Conservation (phyloP, 2,888 invertebrate species). For the Drosophila formosana region DNA sequence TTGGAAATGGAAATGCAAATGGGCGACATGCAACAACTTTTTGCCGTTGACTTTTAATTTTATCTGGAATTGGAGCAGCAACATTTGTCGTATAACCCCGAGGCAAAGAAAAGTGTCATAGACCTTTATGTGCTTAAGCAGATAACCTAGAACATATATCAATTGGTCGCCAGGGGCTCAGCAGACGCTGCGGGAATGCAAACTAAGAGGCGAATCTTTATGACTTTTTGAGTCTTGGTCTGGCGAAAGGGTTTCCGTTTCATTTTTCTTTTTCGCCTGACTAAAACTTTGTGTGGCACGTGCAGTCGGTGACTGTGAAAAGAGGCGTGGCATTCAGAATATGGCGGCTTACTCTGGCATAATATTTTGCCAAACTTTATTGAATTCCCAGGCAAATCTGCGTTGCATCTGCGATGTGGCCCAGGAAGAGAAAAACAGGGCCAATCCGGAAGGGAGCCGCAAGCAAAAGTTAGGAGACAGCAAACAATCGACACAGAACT, state of each 20-base stretch:
- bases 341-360: constrained; percentile 59
- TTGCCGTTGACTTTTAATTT: constrained; percentile 39
- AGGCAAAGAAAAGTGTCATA: constrained; percentile 24
- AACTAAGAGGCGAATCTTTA: constrained; percentile 68
- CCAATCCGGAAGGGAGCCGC: constrained; percentile 16
- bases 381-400: constrained; percentile 77
- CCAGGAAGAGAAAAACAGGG: neutral
- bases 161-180: constrained; percentile 68
- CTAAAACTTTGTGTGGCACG: constrained; percentile 69
- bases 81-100: neutral
- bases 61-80: constrained; percentile 24
- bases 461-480: constrained; percentile 67
- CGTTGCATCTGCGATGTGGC: constrained; percentile 57
- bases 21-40: constrained; percentile 7
- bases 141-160: constrained; percentile 64
- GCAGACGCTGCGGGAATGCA: constrained; percentile 35
- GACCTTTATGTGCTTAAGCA: constrained; percentile 30
- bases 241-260: constrained; percentile 39
- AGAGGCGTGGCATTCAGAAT: constrained; percentile 48
- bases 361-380: constrained; percentile 82
- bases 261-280: constrained; percentile 23
- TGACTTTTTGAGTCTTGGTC: constrained; percentile 65
- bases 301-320: constrained; percentile 40
- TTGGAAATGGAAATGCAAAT: neutral
- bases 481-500: constrained; percentile 61